Evolutionary conservation across 2,888 invertebrate species (phyloP), one percentile per base, ranked within the genome.

Genomic region (Camponotus fellah): DNA sequence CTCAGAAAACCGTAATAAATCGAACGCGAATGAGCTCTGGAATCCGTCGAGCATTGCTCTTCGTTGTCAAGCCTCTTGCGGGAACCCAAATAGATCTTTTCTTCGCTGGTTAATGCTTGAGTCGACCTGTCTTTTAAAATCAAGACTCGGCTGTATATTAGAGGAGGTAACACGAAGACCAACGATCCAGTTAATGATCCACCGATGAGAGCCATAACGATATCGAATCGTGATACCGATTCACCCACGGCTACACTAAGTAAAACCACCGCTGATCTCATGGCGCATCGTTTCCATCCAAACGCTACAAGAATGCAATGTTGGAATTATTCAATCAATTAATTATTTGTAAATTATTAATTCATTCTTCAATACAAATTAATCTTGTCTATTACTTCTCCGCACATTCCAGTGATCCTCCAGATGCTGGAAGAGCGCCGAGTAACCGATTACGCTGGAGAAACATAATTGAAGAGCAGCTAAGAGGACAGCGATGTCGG

Each of bases 141-240:
- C 75, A 96, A 95, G 12, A 98, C 96, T 93, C 96, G 97, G 0
- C 97, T 95, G 94, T 98, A 98, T 92, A 98, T 96, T 62, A 98
- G 90, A 0, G 98, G 97, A 0, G 98, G 98, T 83, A 98, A 96
- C 84, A 99, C 96, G 89, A 98, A 98, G 91, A 98, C 97, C 14
- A 98, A 95, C 0, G 98, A 97, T 0, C 98, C 98, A 0, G 97
- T 97, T 5, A 98, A 95, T 0, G 98, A 97, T 5, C 98, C 98
- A 0, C 99, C 98, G 12, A 98, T 96, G 0, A 98, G 95, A 2
- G 98, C 97, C 97, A 98, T 97, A 14, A 98, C 97, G 32, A 98
- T 95, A 91, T 98, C 98, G 93, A 99, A 98, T 87, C 97, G 96
- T 0, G 99, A 98, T 0, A 98, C 97, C 0, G 97, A 96, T 94